Evolutionary conservation across 2,888 invertebrate genomes (phyloP), one percentile per base, ranked within the genome.

Genomic region (Eupithecia dodoneata): DNA sequence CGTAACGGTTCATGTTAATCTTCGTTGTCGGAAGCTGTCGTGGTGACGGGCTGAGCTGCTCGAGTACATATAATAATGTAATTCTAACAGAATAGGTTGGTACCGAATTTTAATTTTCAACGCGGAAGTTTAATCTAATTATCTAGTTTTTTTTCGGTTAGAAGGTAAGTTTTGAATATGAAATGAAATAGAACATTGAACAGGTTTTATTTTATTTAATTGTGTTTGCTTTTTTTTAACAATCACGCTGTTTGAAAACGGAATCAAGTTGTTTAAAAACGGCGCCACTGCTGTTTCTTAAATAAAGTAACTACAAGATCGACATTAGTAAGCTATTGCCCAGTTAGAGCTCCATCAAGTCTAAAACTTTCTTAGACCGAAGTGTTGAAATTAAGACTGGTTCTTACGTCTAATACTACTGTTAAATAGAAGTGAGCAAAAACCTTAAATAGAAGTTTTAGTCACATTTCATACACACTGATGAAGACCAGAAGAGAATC

Each of bases 1-100:
- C 83, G 83, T 86, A 86, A 85, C 81, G 55, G 79, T 76, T 72
- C 63, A 76, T 76, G 70, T 71, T n/a, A 18, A 45, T 47, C 70
- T n/a, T 47, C 70, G 63, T 7, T 67, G 66, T 77, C 65, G 72
- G 80, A 63, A 18, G 47, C 15, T 42, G 7, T 2, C 45, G 71
- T 6, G 41, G 74, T 83, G 71, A 63, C 59, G 49, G 76, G 79
- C 75, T 71, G 45, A 69, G 15, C 63, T 18, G 63, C 18, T 63
- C 1, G 63, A 30, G 10, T 30, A 3, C 9, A 10, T 30, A 18
- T 10, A 7, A 2, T 55, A 59, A 9, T 3, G 7, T 45, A 59
- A 12, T 63, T 63, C 4, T 30, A 10, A 10, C 12, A 59, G 9
- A 59, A 9, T 30, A 55, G n/a, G 3, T 2, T 9, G 10, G 30